A percentile compares a stretch with the other conserved stretches of the same genome.
Conservation (phyloP, 2,113 vertebrate species). For the Silurus meridionalis region DNA sequence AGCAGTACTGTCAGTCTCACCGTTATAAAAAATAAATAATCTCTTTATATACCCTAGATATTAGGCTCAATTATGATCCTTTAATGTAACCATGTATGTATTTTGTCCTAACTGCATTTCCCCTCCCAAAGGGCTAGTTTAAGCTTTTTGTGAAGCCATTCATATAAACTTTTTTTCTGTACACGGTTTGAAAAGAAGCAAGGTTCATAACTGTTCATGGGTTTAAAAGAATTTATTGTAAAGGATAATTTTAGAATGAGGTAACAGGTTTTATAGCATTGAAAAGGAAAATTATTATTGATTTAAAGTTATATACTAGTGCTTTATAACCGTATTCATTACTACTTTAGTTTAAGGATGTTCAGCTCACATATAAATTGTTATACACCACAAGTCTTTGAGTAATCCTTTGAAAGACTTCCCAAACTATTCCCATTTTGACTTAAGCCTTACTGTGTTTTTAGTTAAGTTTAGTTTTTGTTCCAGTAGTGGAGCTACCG, state of each 20-base stretch:
- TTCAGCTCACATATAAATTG: background rate
- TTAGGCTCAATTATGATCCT: background rate
- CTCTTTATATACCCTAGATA: background rate
- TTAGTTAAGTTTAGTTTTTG: too few species aligned
- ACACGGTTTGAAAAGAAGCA: background rate
- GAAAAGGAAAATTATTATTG: background rate
- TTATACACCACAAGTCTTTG: background rate
- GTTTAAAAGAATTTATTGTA: background rate
- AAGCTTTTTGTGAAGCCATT: background rate
- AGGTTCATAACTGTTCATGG: background rate
- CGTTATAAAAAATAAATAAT: background rate
- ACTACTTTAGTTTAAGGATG: background rate
- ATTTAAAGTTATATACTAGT: background rate
- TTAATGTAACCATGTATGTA: background rate
- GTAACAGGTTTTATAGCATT: background rate
- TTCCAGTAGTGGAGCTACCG: background rate
- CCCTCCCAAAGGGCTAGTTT: background rate
- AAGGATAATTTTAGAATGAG: background rate
- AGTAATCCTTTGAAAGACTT: background rate
- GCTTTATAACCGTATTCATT: background rate
- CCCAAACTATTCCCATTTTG: too few species aligned
- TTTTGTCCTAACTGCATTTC: background rate
- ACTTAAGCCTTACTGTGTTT: too few species aligned
- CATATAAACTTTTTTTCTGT: background rate
- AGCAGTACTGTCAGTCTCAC: background rate